Evolutionary conservation across 2,888 invertebrate species (phyloP).

Genomic region (Cremastobaeus sp.): DNA sequence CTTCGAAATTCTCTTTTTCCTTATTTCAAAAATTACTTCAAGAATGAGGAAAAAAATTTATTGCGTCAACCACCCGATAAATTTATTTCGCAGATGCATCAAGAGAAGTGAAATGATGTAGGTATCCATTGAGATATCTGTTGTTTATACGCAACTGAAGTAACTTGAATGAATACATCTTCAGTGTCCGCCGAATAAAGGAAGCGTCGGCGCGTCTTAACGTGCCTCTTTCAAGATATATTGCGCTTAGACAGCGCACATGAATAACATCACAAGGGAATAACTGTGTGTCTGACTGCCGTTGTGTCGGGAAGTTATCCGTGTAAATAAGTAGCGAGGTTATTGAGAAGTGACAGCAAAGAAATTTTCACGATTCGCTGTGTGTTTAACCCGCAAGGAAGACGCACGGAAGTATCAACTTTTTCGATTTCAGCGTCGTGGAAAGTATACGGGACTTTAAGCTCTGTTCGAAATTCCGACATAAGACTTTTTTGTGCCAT

Average conservation of each 20-base stretch:
- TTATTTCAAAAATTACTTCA: too few relatives aligned
- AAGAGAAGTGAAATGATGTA: not conserved
- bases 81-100: too few relatives aligned
- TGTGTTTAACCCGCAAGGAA: slow-evolving; percentile 26
- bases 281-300: slow-evolving; percentile 35
- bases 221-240: slow-evolving; percentile 27
- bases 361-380: slow-evolving; percentile 36
- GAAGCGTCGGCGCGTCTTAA: slow-evolving; percentile 9
- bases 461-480: too few relatives aligned
- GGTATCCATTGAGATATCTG: not conserved
- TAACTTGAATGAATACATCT: not conserved
- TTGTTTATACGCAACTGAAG: not conserved
- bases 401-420: slow-evolving; percentile 28
- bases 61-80: too few relatives aligned
- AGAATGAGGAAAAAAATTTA: too few relatives aligned
- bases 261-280: slow-evolving; percentile 35
- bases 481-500: too few relatives aligned
- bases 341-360: slow-evolving; percentile 40
- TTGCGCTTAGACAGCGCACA: slow-evolving; percentile 33
- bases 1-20: too few relatives aligned
- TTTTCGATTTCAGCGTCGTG: slow-evolving; percentile 24
- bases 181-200: slow-evolving; percentile 1
- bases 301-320: slow-evolving; percentile 25
- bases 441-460: too few relatives aligned
- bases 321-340: slow-evolving; percentile 35